Evolutionary conservation across 2,797 vertebrate species (phyloP).

Genomic region (Rhinoraja longicauda): DNA sequence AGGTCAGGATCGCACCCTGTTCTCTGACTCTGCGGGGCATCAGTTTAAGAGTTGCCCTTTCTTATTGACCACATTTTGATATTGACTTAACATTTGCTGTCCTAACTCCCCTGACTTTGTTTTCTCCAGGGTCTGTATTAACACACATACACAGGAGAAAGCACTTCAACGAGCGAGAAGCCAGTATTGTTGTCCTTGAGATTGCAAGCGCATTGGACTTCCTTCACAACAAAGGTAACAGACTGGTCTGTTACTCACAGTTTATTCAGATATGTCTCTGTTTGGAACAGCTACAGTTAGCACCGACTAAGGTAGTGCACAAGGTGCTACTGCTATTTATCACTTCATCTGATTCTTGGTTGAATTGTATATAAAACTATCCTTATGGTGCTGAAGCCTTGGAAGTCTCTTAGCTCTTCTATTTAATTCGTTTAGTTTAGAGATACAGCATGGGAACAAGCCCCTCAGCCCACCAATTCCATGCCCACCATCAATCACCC

Average conservation of each 20-base stretch:
- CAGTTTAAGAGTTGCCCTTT: neutral
- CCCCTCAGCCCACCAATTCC: too few species aligned
- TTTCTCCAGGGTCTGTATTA: conserved; percentile 79
- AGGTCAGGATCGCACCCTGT: too few species aligned
- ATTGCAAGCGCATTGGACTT: conserved; percentile 92
- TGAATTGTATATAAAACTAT: neutral
- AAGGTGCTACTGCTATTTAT: too few species aligned
- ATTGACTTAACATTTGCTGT: neutral
- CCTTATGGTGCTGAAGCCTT: too few species aligned
- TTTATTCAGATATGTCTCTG: neutral
- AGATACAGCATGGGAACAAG: too few species aligned
- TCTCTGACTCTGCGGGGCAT: too few species aligned
- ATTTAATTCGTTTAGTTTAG: too few species aligned
- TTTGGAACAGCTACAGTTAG: neutral
- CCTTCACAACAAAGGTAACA: conserved; percentile 90
- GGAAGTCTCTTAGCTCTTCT: too few species aligned
- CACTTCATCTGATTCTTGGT: neutral
- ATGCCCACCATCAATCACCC: too few species aligned
- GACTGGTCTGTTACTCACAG: neutral
- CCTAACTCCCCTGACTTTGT: neutral
- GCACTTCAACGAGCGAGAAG: conserved; percentile 92
- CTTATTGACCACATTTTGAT: neutral
- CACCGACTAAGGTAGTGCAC: too few species aligned
- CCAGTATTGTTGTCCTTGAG: conserved; percentile 86
- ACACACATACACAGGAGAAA: conserved; percentile 86